phyloP scores from a whole-genome alignment of 1,140 invertebrate species.

The Dendrolimus kikuchii region DNA sequence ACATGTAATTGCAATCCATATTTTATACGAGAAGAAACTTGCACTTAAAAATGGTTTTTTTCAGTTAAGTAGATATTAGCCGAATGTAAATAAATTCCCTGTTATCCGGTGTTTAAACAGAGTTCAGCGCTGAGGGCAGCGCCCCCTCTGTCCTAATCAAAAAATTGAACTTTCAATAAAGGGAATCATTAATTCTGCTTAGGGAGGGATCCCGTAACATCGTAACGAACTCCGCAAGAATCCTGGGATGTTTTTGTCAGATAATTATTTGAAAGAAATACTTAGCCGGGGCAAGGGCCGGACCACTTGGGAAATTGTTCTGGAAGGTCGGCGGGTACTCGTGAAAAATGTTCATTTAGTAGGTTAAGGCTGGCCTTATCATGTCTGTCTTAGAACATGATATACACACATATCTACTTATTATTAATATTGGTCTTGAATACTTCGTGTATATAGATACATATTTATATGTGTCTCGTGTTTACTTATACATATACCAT shows the following conservation, averaged over 20 bases:
- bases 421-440: no score
- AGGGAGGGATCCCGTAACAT: conserved; percentile 51
- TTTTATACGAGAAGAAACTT: conserved; percentile 3
- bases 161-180: conserved; percentile 71
- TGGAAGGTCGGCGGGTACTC: conserved; percentile 11
- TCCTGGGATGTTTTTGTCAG: conserved; percentile 60
- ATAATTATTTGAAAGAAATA: conserved; percentile 68
- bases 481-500: no score
- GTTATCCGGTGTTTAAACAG: conserved; percentile 68
- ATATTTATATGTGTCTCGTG: no score
- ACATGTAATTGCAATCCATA: not conserved
- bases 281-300: conserved; percentile 29
- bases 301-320: conserved; percentile 29
- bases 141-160: conserved; percentile 55
- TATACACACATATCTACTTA: no score
- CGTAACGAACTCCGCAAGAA: conserved; percentile 67
- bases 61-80: conserved; percentile 40
- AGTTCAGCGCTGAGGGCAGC: conserved; percentile 27
- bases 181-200: conserved; percentile 69
- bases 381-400: no score
- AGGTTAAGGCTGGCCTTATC: not conserved
- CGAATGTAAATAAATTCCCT: conserved; percentile 64
- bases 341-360: conserved; percentile 9
- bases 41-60: no score
- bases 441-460: no score